Base-by-base conservation (phyloP, 2,888 invertebrate species). In the Eupithecia subfuscata region DNA sequence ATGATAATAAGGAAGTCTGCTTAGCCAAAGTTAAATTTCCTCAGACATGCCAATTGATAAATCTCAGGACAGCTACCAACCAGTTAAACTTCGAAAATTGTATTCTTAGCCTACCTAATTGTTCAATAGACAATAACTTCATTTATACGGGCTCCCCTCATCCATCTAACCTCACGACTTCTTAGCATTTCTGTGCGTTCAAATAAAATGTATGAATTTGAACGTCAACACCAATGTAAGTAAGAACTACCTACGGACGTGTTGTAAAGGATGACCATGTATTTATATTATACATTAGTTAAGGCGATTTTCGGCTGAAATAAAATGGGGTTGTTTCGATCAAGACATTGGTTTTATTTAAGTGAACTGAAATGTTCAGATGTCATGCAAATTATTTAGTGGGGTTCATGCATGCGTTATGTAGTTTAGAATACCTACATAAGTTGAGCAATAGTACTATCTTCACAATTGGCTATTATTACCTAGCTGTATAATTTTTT, bases 291-390 rank as follows among this genome's bases (percentile, higher is more conserved):
- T 77, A 77, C 76, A 75, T 82, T 83, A 80, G 75, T 81, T 83
- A 75, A 81, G 78, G 78, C 77, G 77, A 80, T 71, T 81, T 82
- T 83, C 78, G 82, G 82, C 81, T 83, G 84, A 83, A 84, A 87
- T 85, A 82, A 88, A 87, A 84, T 80, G 79, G 82, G 82, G 80
- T 84, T 82, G 82, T 85, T 86, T 82, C 82, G 84, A 86, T 85
- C 83, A 83, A 83, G 68, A 78, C 56, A 25, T 73, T 78, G 65
- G 72, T 73, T 83, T 83, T 84, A 81, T 81, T 83, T 81, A 48
- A 34, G 30, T 65, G 25, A 34, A 6, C 16, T 63, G 16, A 25
- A 40, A 52, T 9, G 64, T 37, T 65, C 65, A 56, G 22, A 56
- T 56, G 22, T 56, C 12, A 14, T 25, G 60, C 12, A 25, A 25